Evolutionary conservation across 2,113 vertebrate genomes (phyloP).

Genomic region (Phalacrocorax carbo): DNA sequence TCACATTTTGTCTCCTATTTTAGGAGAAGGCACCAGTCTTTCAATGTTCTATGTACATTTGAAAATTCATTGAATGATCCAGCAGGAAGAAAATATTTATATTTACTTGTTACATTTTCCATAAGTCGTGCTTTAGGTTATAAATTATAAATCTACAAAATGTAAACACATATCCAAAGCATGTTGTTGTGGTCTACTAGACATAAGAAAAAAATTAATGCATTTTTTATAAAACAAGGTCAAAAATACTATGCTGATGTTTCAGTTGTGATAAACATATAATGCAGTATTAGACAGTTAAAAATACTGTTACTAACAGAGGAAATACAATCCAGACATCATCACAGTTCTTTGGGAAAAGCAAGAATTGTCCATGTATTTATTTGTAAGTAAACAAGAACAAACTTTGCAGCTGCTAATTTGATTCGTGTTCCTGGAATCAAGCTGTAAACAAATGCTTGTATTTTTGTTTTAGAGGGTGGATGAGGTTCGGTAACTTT

Average conservation of each 20-base stretch:
- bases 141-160: neutral
- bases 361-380: neutral
- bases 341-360: neutral
- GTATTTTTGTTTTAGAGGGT: slow-evolving; percentile 60
- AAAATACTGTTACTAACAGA: neutral
- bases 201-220: neutral
- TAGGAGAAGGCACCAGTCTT: neutral
- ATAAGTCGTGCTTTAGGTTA: neutral
- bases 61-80: neutral
- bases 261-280: neutral
- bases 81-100: neutral
- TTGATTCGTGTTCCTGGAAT: slow-evolving; percentile 39
- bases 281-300: neutral
- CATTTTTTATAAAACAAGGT: neutral
- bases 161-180: neutral
- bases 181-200: neutral
- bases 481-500: slow-evolving; percentile 39
- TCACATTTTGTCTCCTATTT: neutral
- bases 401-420: slow-evolving; percentile 24
- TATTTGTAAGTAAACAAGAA: slow-evolving; percentile 19
- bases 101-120: neutral
- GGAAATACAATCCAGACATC: neutral
- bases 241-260: neutral
- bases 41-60: neutral
- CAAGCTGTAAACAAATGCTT: slow-evolving; percentile 50